Evolutionary conservation across 2,113 vertebrate genomes (phyloP), one percentile per base, ranked within the genome.

Genomic region (Felis chaus): DNA sequence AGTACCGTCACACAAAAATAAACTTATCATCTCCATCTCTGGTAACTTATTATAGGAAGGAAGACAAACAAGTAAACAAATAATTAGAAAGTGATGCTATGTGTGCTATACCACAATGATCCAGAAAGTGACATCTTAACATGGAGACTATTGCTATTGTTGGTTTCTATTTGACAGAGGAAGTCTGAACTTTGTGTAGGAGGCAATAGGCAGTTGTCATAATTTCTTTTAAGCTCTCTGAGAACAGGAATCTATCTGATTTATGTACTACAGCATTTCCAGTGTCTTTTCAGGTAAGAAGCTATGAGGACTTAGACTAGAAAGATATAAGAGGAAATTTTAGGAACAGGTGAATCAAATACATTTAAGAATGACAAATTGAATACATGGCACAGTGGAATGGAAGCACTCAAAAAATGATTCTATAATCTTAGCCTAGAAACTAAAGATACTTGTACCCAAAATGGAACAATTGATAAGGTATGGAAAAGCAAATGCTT

Each of bases 41-140:
- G 63, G 33, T 88, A 87, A 91, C 21, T 82, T 45, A 89, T 25
- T 89, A 16, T 41, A 85, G 36, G 71, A 94, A 69, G 23, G 41
- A 45, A 94, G 33, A 96, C 21, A 79, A 85, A 27, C 7, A 76
- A 27, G 53, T 81, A 84, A 93, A 92, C 33, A 84, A 83, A 68
- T 69, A 88, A 76, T 65, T 74, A 95, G 55, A 73, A 74, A 88
- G 83, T 57, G 69, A 94, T 78, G 29, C 25, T 36, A 55, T 39
- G 14, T 92, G 63, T 83, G 13, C 10, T 94, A 55, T 33, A 86
- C 68, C 74, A 80, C n/a, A 91, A 33, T 65, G 53, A 78, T 29
- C 29, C 63, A 95, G 88, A 91, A 76, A 97, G 91, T 68, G 74
- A 74, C 57, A 91, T 65, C 82, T 82, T n/a, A 94, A 91, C n/a